These are phyloP conservation scores for Heliocidaris erythrogramma DNA, from an alignment of 35 echinoderm and acorn worm genomes.

Conservation along the genomic window DNA sequence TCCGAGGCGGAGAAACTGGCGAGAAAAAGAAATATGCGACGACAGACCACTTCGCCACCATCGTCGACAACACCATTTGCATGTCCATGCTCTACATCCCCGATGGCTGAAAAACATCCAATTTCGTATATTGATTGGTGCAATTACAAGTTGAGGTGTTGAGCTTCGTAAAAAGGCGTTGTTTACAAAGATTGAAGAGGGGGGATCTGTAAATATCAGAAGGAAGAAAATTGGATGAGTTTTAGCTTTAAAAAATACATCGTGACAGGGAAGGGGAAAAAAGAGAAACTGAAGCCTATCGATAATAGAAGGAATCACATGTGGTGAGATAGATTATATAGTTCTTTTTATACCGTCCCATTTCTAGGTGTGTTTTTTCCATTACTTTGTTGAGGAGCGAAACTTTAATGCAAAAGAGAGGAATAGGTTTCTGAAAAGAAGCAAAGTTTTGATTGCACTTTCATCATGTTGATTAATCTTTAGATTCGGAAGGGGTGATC, in stretches of 20 bases:
- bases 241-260: background rate
- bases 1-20: background rate
- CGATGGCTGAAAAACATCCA: background rate
- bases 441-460: too few relatives aligned
- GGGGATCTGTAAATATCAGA: background rate
- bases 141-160: background rate
- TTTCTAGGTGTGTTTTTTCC: background rate
- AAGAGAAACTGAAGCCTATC: too few relatives aligned
- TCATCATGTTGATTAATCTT: too few relatives aligned
- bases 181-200: background rate
- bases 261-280: too few relatives aligned
- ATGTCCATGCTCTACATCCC: background rate
- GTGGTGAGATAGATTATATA: too few relatives aligned
- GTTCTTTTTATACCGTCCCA: background rate
- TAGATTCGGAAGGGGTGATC: too few relatives aligned
- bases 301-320: too few relatives aligned
- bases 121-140: slow-evolving; percentile 1
- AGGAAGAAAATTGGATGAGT: background rate
- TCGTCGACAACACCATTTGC: background rate
- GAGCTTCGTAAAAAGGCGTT: background rate
- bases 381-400: background rate
- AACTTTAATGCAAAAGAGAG: too few relatives aligned
- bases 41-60: background rate
- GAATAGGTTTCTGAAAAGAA: too few relatives aligned
- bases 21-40: background rate